Base-by-base conservation (phyloP, 1,140 invertebrate genomes). In the Drosophila pachea region DNA sequence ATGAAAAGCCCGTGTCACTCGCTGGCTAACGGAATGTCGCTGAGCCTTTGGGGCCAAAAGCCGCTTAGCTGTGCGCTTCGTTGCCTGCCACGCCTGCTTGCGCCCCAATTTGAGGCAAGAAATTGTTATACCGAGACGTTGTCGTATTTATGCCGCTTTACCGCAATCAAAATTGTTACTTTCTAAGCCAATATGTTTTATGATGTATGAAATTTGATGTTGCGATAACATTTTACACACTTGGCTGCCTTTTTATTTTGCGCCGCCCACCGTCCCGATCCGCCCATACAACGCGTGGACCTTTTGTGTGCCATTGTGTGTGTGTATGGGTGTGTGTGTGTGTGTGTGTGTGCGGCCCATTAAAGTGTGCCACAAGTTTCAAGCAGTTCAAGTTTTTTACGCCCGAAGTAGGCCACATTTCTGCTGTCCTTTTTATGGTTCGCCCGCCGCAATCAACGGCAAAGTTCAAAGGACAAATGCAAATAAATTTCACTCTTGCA, bases 111-210 rank as follows among this genome's bases (percentile, higher is more conserved):
- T 36, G 32, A 11, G 22, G 59, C 16, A 31, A 52, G 31, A 61
- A 75, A 75, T 73, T 68, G 73, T 73, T 75, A 69, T 75, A 45
- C 61, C 48, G 56, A 68, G 59, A 63, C 38, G 61, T 31, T 52
- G 60, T 33, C 60, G 55, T 47, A 56, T 72, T 66, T 82, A 79
- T 75, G 55, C 73, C 76, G 81, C 66, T 52, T 86, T 86, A 86
- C 81, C 82, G 81, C 81, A 86, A 86, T 86, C 81, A 86, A 86
- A 86, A 86, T 86, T 86, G 81, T 86, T 86, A 86, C 81, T 74
- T 86, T 86, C 81, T 86, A 86, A 86, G 81, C 81, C 81, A 86
- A 86, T 86, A 86, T 86, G 81, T 86, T 86, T 86, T 86, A 86
- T 86, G 81, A 86, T 86, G 81, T 86, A 86, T 86, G 82, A 86